phyloP scores from a whole-genome alignment of 2,888 invertebrate species.

The Endotricha flammealis region DNA sequence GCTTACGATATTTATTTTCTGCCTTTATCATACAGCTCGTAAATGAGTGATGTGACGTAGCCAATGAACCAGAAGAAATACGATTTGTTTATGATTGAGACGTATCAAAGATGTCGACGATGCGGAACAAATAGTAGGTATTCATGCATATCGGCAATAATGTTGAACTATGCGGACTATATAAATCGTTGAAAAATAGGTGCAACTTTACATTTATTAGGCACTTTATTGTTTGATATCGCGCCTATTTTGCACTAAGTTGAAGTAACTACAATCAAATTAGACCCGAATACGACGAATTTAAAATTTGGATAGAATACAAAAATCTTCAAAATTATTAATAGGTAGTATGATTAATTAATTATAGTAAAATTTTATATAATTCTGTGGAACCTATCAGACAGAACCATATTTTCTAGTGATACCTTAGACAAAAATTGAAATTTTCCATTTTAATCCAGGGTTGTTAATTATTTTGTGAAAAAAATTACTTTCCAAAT shows the following conservation, averaged over 20 bases:
- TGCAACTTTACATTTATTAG: not conserved
- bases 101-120: not conserved
- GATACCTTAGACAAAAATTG: no score
- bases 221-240: not conserved
- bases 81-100: not conserved
- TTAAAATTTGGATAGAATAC: no score
- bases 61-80: slow-evolving; percentile 1
- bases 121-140: not conserved
- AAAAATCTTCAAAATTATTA: no score
- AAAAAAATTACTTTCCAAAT: no score
- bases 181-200: not conserved
- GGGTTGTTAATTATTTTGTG: no score
- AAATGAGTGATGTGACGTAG: slow-evolving; percentile 4
- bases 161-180: not conserved
- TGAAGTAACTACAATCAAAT: no score
- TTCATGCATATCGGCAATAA: not conserved
- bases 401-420: no score
- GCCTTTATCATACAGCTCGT: slow-evolving; percentile 17
- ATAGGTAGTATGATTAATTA: no score
- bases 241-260: not conserved
- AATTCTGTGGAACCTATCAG: no score
- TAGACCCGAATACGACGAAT: no score
- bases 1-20: slow-evolving; percentile 34
- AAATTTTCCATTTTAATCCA: no score
- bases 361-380: no score